A percentile compares a stretch with the other conserved stretches of the same genome.
Evolutionary conservation across 2,888 invertebrate species (phyloP).

Genomic region (Eupithecia centaureata): DNA sequence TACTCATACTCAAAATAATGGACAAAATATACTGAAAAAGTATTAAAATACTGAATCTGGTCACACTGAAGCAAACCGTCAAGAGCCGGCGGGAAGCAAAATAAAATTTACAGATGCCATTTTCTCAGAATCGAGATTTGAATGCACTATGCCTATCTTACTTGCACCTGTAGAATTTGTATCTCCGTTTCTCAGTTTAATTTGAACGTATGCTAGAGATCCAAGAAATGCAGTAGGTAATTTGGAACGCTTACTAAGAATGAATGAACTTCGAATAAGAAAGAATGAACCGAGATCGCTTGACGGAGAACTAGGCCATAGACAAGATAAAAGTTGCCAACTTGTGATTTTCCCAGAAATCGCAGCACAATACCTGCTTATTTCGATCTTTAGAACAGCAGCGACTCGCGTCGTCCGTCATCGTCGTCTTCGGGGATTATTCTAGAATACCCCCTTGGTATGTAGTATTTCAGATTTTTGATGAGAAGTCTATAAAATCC

Average conservation of each 20-base stretch:
- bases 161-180: not conserved
- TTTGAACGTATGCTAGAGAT: not conserved
- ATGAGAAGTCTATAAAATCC: too few relatives aligned
- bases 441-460: too few relatives aligned
- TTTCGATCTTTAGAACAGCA: too few relatives aligned
- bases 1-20: too few relatives aligned
- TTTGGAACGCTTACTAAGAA: not conserved
- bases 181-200: conserved; percentile 8
- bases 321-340: not conserved
- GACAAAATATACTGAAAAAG: too few relatives aligned
- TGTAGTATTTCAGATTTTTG: too few relatives aligned
- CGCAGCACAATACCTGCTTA: too few relatives aligned
- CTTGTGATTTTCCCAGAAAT: not conserved
- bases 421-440: too few relatives aligned
- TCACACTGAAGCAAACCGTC: too few relatives aligned
- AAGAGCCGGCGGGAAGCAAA: conserved; percentile 78
- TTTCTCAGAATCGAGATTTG: conserved; percentile 52
- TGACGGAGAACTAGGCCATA: not conserved
- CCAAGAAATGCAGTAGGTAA: not conserved
- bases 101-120: conserved; percentile 66
- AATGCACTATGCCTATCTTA: conserved; percentile 4
- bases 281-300: not conserved
- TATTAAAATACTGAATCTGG: too few relatives aligned
- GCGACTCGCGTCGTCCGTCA: too few relatives aligned
- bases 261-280: too few relatives aligned